phyloP scores from a whole-genome alignment of 1,140 invertebrate genomes.

The Mactra quadrangularis region DNA sequence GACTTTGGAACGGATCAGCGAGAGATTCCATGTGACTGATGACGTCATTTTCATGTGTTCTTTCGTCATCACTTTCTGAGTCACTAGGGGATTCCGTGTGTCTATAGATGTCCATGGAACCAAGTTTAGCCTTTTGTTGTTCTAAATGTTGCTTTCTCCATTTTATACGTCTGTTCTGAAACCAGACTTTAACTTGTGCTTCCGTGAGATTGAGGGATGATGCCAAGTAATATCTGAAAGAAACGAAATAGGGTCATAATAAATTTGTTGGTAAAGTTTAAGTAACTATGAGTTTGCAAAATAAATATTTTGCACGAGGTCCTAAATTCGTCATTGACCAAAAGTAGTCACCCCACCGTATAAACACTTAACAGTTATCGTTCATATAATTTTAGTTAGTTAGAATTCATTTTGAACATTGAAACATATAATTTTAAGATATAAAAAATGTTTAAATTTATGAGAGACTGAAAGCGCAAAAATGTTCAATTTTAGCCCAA shows the following conservation, averaged over 20 bases:
- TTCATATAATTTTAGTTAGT: no score
- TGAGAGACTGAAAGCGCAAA: no score
- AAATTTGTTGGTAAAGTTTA: neutral
- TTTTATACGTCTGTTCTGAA: conserved; percentile 97
- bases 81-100: conserved; percentile 65
- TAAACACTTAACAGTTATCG: no score
- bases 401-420: no score
- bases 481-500: no score
- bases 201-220: conserved; percentile 81
- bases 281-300: no score
- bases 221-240: conserved; percentile 81
- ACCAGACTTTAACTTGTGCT: conserved; percentile 97
- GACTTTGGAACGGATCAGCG: conserved; percentile 53
- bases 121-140: conserved; percentile 92
- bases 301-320: no score
- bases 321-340: no score
- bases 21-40: conserved; percentile 30
- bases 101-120: conserved; percentile 86
- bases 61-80: conserved; percentile 49
- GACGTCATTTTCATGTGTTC: neutral
- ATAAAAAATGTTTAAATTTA: no score
- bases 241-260: conserved; percentile 48
- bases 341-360: no score
- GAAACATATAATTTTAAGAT: no score
- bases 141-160: conserved; percentile 97